Conservation (phyloP, 2,888 invertebrate genomes). For the Tiliacea aurago region DNA sequence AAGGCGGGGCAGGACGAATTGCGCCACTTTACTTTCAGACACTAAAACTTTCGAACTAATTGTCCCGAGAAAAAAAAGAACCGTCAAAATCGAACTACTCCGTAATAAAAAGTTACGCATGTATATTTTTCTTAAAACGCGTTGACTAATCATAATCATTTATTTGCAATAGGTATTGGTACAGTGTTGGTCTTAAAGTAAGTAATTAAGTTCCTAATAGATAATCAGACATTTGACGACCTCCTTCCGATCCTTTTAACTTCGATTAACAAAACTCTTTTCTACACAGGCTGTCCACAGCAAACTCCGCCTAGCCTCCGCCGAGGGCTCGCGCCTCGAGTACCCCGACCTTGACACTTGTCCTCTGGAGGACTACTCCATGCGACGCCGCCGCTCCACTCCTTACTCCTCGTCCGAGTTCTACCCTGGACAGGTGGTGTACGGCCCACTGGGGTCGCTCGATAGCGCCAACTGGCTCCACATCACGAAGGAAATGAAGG, state of each 20-base stretch:
- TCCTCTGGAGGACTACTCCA: constrained; percentile 93
- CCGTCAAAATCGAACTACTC: neutral
- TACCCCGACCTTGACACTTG: constrained; percentile 93
- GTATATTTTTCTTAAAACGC: neutral
- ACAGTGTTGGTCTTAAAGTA: too few relatives aligned
- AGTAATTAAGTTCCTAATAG: too few relatives aligned
- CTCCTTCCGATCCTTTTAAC: neutral
- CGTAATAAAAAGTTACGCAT: neutral
- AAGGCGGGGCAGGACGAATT: too few relatives aligned
- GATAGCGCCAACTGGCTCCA: constrained; percentile 95
- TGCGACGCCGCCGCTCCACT: constrained; percentile 91
- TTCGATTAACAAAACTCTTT: neutral
- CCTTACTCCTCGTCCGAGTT: constrained; percentile 87
- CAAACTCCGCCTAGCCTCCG: constrained; percentile 92
- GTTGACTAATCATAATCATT: too few relatives aligned
- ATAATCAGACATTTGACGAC: too few relatives aligned
- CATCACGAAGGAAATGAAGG: constrained; percentile 94
- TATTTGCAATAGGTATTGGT: too few relatives aligned
- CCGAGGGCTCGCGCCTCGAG: constrained; percentile 92
- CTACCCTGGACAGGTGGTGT: constrained; percentile 91
- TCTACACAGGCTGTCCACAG: constrained; percentile 90
- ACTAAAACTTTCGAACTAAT: neutral
- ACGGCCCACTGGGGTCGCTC: constrained; percentile 93
- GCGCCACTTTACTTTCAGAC: neutral
- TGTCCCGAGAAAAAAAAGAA: neutral